A percentile compares a stretch with the other conserved stretches of the same genome.
Conservation (phyloP, 2,888 invertebrate genomes). For the Drosophila kambysellisi region DNA sequence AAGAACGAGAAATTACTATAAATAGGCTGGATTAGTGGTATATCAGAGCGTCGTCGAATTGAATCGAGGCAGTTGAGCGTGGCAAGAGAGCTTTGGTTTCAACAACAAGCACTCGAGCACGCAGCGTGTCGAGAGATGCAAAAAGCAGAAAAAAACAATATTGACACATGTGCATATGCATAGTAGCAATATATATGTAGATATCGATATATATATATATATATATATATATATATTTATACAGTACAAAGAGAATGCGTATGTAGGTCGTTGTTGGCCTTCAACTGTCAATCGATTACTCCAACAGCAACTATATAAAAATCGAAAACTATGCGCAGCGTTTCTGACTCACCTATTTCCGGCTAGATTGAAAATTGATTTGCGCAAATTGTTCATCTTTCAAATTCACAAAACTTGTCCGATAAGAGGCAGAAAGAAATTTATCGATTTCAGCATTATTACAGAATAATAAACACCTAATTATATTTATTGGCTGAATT, state of each 20-base stretch:
- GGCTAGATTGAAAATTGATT: slow-evolving; percentile 3
- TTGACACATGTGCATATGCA: slow-evolving; percentile 26
- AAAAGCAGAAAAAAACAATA: slow-evolving; percentile 28
- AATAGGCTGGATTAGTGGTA: slow-evolving; percentile 21
- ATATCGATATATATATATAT: slow-evolving; percentile 12
- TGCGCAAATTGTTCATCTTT: neutral
- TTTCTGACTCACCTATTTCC: slow-evolving; percentile 42
- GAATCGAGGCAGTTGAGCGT: slow-evolving; percentile 57
- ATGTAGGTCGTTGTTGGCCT: slow-evolving; percentile 64
- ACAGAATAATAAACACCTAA: slow-evolving; percentile 15
- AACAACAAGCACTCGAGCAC: slow-evolving; percentile 66
- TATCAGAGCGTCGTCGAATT: slow-evolving; percentile 19
- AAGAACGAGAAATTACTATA: slow-evolving; percentile 33
- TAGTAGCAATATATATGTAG: neutral
- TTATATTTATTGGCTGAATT: slow-evolving; percentile 16
- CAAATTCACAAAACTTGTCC: neutral
- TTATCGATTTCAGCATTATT: slow-evolving; percentile 33
- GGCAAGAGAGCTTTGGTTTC: slow-evolving; percentile 37
- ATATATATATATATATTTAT: neutral
- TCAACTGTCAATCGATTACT: slow-evolving; percentile 63
- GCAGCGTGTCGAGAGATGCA: slow-evolving; percentile 53
- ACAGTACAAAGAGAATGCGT: slow-evolving; percentile 41
- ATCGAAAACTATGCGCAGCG: neutral
- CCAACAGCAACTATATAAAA: neutral
- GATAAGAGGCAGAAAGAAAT: slow-evolving; percentile 17